These are phyloP conservation scores for Euplexia lucipara DNA, from an alignment of 2,888 invertebrate species.

Conservation along the genomic window DNA sequence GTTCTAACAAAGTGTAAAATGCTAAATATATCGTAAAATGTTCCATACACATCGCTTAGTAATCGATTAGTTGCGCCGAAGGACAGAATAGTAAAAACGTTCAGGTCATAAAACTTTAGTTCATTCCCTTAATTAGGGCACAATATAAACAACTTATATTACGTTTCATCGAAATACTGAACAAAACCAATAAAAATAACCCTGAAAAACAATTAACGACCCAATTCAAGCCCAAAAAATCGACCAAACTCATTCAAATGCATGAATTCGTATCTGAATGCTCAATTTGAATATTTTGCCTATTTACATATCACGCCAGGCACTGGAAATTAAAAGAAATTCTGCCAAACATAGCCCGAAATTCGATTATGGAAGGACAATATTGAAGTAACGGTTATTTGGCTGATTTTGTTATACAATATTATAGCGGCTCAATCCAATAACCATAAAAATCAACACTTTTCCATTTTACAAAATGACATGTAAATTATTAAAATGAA, in stretches of 20 bases:
- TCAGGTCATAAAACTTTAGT: slow-evolving; percentile 36
- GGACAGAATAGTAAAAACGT: slow-evolving; percentile 22
- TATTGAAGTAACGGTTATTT: slow-evolving; percentile 31
- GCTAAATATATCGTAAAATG: slow-evolving; percentile 6
- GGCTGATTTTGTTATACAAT: slow-evolving; percentile 19
- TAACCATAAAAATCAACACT: slow-evolving; percentile 3
- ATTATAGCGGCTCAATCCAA: neutral
- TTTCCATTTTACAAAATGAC: neutral
- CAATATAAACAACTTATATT: slow-evolving; percentile 14
- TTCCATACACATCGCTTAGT: neutral
- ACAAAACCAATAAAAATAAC: slow-evolving; percentile 20
- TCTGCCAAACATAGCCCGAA: slow-evolving; percentile 24
- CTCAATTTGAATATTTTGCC: slow-evolving; percentile 49
- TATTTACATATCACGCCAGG: slow-evolving; percentile 50
- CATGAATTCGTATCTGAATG: slow-evolving; percentile 58
- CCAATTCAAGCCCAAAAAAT: slow-evolving; percentile 32
- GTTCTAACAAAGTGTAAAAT: neutral
- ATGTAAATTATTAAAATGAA: neutral
- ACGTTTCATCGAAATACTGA: slow-evolving; percentile 12
- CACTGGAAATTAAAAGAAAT: slow-evolving; percentile 44
- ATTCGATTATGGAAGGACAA: slow-evolving; percentile 42
- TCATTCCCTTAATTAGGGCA: slow-evolving; percentile 53
- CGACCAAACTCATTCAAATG: slow-evolving; percentile 53
- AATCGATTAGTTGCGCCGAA: slow-evolving; percentile 35
- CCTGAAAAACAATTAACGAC: slow-evolving; percentile 31